Evolutionary conservation across 2,113 vertebrate species (phyloP), one percentile per base, ranked within the genome.

Genomic region (Cromileptes altivelis): DNA sequence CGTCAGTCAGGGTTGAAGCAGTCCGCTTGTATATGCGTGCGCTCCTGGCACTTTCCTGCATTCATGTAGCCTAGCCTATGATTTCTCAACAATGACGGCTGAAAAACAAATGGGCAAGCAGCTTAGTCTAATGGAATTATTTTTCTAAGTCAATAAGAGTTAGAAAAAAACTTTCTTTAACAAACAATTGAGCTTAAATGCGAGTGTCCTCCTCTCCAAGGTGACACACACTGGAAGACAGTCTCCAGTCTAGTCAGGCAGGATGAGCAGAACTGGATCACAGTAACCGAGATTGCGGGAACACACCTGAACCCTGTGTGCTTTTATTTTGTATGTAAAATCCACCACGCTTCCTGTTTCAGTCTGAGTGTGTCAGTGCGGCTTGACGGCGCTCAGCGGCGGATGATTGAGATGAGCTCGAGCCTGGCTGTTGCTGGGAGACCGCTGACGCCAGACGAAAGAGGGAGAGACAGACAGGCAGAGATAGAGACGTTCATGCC

Each of bases 341-440:
- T 60, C 52, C 33, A 11, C 6, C 19, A 9, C 11, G 1, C 40
- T 83, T 88, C 90, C 80, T 4, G 21, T 72, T 23, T 12, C 0
- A 6, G 14, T 2, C n/a, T 33, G 42, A 1, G 14, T 55, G 37
- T 14, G 75, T 79, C 3, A 25, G 50, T 13, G 64, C 47, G 52
- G 27, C 78, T 89, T 90, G 78, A 89, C 21, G 6, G 58, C 25
- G 33, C 56, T 79, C 67, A 80, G 70, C 69, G 52, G 84, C 62
- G 53, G 58, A 68, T 68, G 88, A 93, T 82, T 87, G 89, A 93
- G 70, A 57, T 5, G 70, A 83, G 87, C 81, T 40, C 58, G 47
- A 86, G 78, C 76, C 78, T 60, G 85, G 61, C 77, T 93, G 95
- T 95, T 96, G 95, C 95, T 90, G 67, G 87, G 95, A 93, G 87